Percentiles rank a stretch among this genome's conserved stretches.
phyloP scores from a whole-genome alignment of 2,888 invertebrate species.

The Tenodera sinensis region DNA sequence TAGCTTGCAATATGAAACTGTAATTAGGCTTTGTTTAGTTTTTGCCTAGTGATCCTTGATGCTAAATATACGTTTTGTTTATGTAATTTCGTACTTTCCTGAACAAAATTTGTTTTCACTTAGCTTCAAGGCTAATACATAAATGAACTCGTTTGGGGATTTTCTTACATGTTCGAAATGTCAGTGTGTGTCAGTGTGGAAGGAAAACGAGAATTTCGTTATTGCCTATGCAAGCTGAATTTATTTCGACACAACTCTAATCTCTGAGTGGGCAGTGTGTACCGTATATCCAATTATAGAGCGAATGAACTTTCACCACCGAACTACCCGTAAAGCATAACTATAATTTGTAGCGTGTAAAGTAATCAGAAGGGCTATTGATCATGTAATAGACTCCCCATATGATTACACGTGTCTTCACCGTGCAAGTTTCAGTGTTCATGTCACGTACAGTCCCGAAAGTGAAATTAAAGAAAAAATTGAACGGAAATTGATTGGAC shows the following conservation, averaged over 20 bases:
- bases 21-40: too few species aligned
- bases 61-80: too few species aligned
- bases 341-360: not conserved
- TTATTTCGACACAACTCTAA: not conserved
- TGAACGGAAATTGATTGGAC: not conserved
- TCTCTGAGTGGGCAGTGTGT: not conserved
- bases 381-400: not conserved
- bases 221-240: not conserved
- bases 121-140: too few species aligned
- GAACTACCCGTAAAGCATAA: not conserved
- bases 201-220: not conserved
- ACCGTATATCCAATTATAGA: not conserved
- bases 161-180: too few species aligned
- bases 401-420: not conserved
- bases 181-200: not conserved
- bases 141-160: too few species aligned
- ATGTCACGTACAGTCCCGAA: not conserved
- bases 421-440: not conserved
- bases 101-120: too few species aligned
- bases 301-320: not conserved
- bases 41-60: too few species aligned
- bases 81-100: too few species aligned
- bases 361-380: not conserved
- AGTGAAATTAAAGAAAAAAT: not conserved
- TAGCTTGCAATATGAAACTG: too few species aligned